These are phyloP conservation scores for Drosophila tani DNA, from an alignment of 1,140 invertebrate species.

Conservation along the genomic window DNA sequence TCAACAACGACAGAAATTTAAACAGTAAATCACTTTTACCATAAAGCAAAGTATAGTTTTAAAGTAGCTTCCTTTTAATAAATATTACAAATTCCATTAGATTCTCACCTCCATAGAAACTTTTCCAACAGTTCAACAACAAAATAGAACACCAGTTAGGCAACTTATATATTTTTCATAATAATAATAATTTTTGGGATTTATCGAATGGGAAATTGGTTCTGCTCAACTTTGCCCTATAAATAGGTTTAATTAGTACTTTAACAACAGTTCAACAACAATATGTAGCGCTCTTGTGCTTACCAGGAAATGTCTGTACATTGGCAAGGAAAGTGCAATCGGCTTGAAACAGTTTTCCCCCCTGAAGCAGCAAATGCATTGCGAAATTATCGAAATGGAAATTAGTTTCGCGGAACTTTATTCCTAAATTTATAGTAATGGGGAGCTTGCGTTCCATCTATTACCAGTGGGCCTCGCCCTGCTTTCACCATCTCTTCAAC, in stretches of 20 bases:
- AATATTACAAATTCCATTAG: too few relatives aligned
- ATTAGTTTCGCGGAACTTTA: conserved; percentile 7
- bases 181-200: too few relatives aligned
- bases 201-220: not conserved
- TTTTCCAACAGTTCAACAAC: too few relatives aligned
- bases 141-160: too few relatives aligned
- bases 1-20: too few relatives aligned
- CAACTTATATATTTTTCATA: too few relatives aligned
- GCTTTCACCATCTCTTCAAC: conserved; percentile 35
- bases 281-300: not conserved
- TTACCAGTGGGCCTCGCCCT: not conserved
- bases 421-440: conserved; percentile 19
- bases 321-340: too few relatives aligned
- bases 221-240: not conserved
- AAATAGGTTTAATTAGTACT: not conserved
- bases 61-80: too few relatives aligned
- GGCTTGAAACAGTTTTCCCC: not conserved
- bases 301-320: not conserved
- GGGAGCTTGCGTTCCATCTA: conserved; percentile 5
- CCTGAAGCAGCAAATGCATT: not conserved
- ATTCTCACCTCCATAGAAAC: too few relatives aligned
- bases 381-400: conserved; percentile 3
- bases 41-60: too few relatives aligned
- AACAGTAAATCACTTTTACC: too few relatives aligned
- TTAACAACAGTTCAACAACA: conserved; percentile 1